Percentiles rank a stretch among this genome's conserved stretches.
Evolutionary conservation across 2,113 vertebrate genomes (phyloP).

Genomic region (Gasterosteus aculeatus): DNA sequence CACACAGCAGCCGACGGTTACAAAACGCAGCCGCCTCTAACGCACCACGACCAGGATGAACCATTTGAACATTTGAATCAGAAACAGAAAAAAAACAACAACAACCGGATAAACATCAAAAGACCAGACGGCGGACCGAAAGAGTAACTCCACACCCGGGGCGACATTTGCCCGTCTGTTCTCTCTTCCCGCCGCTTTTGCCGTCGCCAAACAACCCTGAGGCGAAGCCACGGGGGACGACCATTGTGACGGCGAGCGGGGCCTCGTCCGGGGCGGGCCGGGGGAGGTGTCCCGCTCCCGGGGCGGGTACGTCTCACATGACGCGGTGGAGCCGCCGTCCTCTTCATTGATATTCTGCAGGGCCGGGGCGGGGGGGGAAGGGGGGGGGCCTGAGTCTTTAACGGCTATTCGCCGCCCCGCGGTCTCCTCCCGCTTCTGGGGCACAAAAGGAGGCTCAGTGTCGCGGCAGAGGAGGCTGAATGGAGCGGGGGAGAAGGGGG

Average conservation of each 20-base stretch:
- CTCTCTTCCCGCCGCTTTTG: conserved; percentile 63
- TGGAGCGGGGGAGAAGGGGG: conserved; percentile 44
- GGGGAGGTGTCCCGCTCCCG: background rate
- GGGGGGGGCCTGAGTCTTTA: conserved; percentile 70
- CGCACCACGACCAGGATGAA: conserved; percentile 50
- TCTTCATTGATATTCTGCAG: conserved; percentile 78
- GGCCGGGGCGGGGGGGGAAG: conserved; percentile 35
- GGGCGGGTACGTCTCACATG: conserved; percentile 47
- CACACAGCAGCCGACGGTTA: background rate
- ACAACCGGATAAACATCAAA: conserved; percentile 53
- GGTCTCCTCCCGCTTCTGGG: conserved; percentile 70
- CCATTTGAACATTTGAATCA: conserved; percentile 58
- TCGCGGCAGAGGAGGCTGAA: conserved; percentile 70
- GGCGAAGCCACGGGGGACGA: conserved; percentile 61
- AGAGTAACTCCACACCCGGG: conserved; percentile 70
- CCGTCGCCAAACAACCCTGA: conserved; percentile 48
- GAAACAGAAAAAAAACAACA: conserved; percentile 25
- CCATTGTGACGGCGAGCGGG: conserved; percentile 51
- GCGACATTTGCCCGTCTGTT: conserved; percentile 58
- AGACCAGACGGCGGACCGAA: conserved; percentile 55
- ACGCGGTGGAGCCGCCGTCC: conserved; percentile 53
- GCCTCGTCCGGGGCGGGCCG: background rate
- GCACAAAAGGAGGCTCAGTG: conserved; percentile 79
- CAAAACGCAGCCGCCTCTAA: conserved; percentile 33
- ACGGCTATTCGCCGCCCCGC: conserved; percentile 75